Conservation (phyloP, 2,113 vertebrate species). For the Orycteropus afer region DNA sequence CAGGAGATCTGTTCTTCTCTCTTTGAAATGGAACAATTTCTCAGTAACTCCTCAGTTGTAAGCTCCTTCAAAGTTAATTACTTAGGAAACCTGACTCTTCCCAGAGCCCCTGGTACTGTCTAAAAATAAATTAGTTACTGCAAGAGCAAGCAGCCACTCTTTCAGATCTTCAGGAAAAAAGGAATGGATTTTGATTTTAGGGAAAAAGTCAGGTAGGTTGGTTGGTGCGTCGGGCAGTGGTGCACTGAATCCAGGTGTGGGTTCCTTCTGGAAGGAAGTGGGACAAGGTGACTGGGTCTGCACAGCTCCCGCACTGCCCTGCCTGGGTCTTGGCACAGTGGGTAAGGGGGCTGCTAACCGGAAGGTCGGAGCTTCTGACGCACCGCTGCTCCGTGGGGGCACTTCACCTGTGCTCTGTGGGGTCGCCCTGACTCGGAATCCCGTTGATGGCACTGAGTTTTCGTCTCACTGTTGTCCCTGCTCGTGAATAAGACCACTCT, state of each 20-base stretch:
- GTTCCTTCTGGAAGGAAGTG: not conserved
- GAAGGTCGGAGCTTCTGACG: too few species aligned
- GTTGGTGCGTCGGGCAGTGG: not conserved
- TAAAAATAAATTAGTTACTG: constrained; percentile 16
- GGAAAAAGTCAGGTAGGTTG: not conserved
- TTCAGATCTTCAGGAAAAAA: constrained; percentile 27
- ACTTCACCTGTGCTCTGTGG: too few species aligned
- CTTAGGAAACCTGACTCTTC: constrained; percentile 8
- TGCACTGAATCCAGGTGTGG: not conserved
- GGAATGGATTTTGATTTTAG: not conserved
- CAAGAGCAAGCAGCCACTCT: not conserved
- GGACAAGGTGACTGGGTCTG: not conserved
- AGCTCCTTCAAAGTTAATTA: constrained; percentile 12
- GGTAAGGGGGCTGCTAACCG: too few species aligned
- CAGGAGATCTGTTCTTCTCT: not conserved
- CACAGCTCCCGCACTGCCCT: not conserved
- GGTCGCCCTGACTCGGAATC: too few species aligned
- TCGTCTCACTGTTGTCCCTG: not conserved
- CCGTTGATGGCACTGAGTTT: too few species aligned
- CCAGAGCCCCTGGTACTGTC: not conserved
- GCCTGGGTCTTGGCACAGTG: not conserved
- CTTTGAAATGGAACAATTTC: not conserved
- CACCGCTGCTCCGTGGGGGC: too few species aligned
- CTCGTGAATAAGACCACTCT: not conserved
- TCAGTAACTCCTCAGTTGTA: not conserved